Percentiles rank a stretch among this genome's conserved stretches.
phyloP scores from a whole-genome alignment of 1,140 invertebrate species.

The Bombus confusus region DNA sequence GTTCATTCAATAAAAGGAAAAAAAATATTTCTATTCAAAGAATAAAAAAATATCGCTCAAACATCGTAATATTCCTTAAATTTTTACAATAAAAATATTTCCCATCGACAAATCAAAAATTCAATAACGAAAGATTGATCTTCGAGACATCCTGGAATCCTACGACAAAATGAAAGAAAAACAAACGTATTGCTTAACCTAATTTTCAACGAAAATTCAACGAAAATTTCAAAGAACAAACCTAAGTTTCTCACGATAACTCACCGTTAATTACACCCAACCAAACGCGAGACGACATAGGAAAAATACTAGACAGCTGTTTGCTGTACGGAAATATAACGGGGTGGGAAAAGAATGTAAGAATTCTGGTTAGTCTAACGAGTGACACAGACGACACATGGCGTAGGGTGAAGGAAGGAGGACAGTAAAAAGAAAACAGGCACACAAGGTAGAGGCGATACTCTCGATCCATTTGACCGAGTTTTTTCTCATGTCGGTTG shows the following conservation, averaged over 20 bases:
- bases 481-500: constrained; percentile 48
- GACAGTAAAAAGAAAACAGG: constrained; percentile 22
- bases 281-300: background rate
- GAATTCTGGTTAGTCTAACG: background rate
- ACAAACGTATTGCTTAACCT: too few relatives aligned
- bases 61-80: too few relatives aligned
- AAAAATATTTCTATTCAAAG: too few relatives aligned
- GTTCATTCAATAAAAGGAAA: too few relatives aligned
- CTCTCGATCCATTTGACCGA: constrained; percentile 55
- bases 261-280: background rate
- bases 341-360: background rate
- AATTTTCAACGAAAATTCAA: too few relatives aligned
- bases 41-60: too few relatives aligned
- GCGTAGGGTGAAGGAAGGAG: constrained; percentile 3
- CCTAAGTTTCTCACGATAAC: background rate
- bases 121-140: too few relatives aligned
- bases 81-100: too few relatives aligned
- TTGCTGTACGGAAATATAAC: background rate
- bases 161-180: too few relatives aligned
- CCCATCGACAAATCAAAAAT: too few relatives aligned
- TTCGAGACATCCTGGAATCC: too few relatives aligned
- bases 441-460: constrained; percentile 26
- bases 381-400: background rate
- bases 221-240: too few relatives aligned
- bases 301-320: constrained; percentile 2